Conservation (phyloP, 2,797 vertebrate species). For the Pelochelys cantorii region DNA sequence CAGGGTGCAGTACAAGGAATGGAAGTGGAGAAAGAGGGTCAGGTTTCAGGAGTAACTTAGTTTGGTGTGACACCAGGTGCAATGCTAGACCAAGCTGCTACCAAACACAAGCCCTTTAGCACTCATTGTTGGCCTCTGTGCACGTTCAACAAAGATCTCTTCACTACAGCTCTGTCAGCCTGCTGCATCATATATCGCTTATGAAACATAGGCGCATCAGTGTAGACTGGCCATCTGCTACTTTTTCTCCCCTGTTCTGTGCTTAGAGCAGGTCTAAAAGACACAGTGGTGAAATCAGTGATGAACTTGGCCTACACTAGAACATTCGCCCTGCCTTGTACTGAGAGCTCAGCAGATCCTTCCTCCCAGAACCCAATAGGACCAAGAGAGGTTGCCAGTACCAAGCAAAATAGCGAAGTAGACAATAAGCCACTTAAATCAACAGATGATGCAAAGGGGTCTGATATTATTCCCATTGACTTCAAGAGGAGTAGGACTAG, state of each 20-base stretch:
- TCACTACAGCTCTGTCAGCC: not conserved
- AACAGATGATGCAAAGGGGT: not conserved
- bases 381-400: accelerated
- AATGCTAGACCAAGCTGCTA: too few relatives aligned
- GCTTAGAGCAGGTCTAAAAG: accelerated
- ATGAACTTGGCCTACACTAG: not conserved
- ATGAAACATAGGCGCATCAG: not conserved
- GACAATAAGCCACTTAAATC: accelerated
- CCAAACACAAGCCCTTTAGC: not conserved
- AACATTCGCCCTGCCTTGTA: not conserved
- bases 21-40: too few relatives aligned
- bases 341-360: too few relatives aligned
- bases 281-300: not conserved
- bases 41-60: too few relatives aligned
- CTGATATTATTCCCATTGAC: not conserved
- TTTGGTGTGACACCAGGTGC: too few relatives aligned
- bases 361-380: too few relatives aligned
- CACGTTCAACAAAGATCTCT: not conserved
- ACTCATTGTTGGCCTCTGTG: not conserved
- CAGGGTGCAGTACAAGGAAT: too few relatives aligned
- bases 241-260: not conserved
- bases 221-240: not conserved
- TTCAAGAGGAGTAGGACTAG: not conserved
- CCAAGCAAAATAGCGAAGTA: accelerated
- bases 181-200: not conserved